A percentile compares a stretch with the other conserved stretches of the same genome.
Evolutionary conservation across 2,113 vertebrate species (phyloP).

Genomic region (Spermophilus dauricus): DNA sequence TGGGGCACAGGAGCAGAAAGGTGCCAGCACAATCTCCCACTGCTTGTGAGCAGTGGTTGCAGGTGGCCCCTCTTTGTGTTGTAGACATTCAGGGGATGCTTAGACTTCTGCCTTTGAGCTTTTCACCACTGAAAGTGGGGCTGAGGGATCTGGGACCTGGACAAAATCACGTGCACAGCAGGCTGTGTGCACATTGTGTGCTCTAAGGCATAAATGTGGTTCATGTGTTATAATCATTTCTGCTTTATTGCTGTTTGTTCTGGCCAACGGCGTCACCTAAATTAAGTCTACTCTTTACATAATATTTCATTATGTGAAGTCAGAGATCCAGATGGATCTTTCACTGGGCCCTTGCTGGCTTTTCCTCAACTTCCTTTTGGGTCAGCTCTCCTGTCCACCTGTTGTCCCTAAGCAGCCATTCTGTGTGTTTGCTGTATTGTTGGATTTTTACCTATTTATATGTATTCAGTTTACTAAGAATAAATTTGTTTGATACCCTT

Average conservation of each 20-base stretch:
- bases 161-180: not conserved
- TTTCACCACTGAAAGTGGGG: not conserved
- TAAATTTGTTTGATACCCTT: not conserved
- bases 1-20: not conserved
- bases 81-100: not conserved
- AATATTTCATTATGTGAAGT: conserved; percentile 51
- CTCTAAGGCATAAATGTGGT: conserved; percentile 53
- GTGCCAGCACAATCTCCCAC: not conserved
- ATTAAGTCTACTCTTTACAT: conserved; percentile 60
- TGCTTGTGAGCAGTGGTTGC: not conserved
- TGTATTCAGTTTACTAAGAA: not conserved
- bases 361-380: not conserved
- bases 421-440: not conserved
- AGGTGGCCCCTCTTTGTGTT: not conserved
- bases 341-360: not conserved
- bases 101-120: not conserved
- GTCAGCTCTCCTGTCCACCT: not conserved
- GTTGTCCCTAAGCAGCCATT: not conserved
- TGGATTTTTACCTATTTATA: not conserved
- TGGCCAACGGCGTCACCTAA: conserved; percentile 11
- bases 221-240: conserved; percentile 60
- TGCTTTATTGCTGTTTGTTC: conserved; percentile 73
- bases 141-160: not conserved
- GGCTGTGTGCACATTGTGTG: conserved; percentile 45
- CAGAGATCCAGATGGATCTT: not conserved